Evolutionary conservation across 1,140 invertebrate genomes (phyloP), one percentile per base, ranked within the genome.

Genomic region (Ooceraea biroi): DNA sequence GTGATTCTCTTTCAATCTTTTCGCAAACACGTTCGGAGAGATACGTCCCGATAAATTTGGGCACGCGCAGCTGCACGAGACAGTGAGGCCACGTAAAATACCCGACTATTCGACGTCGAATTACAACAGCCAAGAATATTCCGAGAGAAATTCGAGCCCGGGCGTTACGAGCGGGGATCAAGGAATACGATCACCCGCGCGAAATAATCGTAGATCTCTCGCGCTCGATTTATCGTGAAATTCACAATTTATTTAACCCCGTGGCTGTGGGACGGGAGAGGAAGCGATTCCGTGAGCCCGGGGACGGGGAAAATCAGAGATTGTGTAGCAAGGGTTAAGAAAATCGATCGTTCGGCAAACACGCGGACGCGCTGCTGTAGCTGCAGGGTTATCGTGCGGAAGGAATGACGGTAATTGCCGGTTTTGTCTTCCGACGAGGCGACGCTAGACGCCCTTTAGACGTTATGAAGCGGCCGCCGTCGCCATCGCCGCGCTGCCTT

Each of bases 201-300:
- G 71, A 76, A 83, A 83, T 76, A 83, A 83, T 83, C 69, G 82
- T 76, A 55, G 82, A 83, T 76, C 71, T 65, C 72, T 83, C 48
- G 82, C 71, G 60, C 82, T 83, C 82, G 69, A 83, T 76, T 74
- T 83, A 83, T 83, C 82, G 72, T 76, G 72, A 83, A 83, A 76
- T 76, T 76, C 71, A 76, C 71, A 58, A 83, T 83, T 72, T 74
- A 82, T 82, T 74, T 82, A 74, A 74, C 78, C 30, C 22, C 65
- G 17, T 36, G 44, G 55, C n/a, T 27, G 55, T n/a, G 76, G 22
- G 5, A 14, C 14, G 30, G 10, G 44, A 17, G 14, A 17, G 14
- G 74, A 55, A 17, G 30, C 22, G 57, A 55, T 36, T 65, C 27
- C 14, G 14, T 30, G 57, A 11, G 25, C n/a, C 60, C 36, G 2